These are phyloP conservation scores for Enoplosus armatus DNA, from an alignment of 2,797 vertebrate species.

Conservation along the genomic window DNA sequence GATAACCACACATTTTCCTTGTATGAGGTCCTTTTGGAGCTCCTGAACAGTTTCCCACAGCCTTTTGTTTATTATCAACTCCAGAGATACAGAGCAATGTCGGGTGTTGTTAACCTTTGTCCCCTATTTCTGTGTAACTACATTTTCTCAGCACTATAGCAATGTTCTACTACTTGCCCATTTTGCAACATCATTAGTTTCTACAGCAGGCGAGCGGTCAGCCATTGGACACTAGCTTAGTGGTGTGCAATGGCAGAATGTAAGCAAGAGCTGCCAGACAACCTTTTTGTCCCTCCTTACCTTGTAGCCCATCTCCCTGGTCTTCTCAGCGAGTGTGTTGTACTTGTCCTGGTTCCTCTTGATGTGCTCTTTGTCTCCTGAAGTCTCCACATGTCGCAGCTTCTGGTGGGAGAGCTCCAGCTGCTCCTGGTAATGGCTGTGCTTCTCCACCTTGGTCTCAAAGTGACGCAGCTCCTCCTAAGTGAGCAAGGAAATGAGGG, in stretches of 20 bases:
- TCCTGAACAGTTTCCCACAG: not conserved
- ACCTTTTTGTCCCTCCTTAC: conserved; percentile 69
- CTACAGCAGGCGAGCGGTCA: not conserved
- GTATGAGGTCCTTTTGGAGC: not conserved
- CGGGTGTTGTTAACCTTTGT: conserved; percentile 5
- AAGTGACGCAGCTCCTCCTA: conserved; percentile 98
- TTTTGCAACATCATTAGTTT: not conserved
- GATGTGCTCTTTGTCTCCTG: conserved; percentile 93
- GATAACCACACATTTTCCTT: not conserved
- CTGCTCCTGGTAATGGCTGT: conserved; percentile 96
- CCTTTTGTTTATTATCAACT: not conserved
- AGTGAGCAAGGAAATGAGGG: conserved; percentile 14
- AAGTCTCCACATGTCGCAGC: conserved; percentile 90
- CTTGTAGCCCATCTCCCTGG: conserved; percentile 96
- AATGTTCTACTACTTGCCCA: not conserved
- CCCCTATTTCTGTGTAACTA: not conserved
- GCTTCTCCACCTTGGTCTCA: conserved; percentile 97
- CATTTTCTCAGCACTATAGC: not conserved
- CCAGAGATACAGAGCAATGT: not conserved
- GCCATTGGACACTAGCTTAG: not conserved
- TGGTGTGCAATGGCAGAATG: not conserved
- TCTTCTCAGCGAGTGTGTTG: conserved; percentile 90
- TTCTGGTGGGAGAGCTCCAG: conserved; percentile 96
- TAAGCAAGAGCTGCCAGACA: not conserved
- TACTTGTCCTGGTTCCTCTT: conserved; percentile 92